phyloP scores from a whole-genome alignment of 2,888 invertebrate species.

The Caenorhabditis uteleia region DNA sequence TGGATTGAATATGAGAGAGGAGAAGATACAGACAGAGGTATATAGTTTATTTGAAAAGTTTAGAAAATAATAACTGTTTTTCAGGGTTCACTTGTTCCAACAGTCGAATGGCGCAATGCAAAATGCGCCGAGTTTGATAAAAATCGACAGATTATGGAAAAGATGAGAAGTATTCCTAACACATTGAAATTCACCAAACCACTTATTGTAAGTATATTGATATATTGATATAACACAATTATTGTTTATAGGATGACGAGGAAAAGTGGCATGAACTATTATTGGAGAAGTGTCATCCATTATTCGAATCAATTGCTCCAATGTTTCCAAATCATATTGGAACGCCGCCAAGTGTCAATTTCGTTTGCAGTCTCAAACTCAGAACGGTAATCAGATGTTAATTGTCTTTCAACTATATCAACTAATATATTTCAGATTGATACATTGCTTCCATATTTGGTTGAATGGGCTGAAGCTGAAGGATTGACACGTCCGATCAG shows the following conservation, averaged over 20 bases:
- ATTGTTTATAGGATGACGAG: slow-evolving; percentile 25
- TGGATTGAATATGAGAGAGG: slow-evolving; percentile 1
- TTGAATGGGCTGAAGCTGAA: slow-evolving; percentile 38
- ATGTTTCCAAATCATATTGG: slow-evolving; percentile 46
- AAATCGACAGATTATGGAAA: slow-evolving; percentile 7
- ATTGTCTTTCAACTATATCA: not conserved
- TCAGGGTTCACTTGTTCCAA: slow-evolving; percentile 7
- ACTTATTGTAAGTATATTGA: slow-evolving; percentile 2
- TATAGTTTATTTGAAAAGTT: not conserved
- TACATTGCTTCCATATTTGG: slow-evolving; percentile 32
- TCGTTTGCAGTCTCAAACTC: slow-evolving; percentile 10
- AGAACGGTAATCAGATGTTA: not conserved
- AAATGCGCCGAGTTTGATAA: slow-evolving; percentile 33
- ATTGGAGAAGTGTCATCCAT: slow-evolving; percentile 36
- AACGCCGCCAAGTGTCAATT: slow-evolving; percentile 41
- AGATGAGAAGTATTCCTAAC: not conserved
- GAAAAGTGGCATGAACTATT: slow-evolving; percentile 42
- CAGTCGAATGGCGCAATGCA: slow-evolving; percentile 28
- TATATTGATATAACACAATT: slow-evolving; percentile 2
- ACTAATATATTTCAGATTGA: slow-evolving; percentile 28
- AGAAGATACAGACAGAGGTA: not conserved
- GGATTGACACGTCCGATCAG: slow-evolving; percentile 43
- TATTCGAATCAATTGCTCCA: slow-evolving; percentile 8
- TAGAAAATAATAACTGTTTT: not conserved
- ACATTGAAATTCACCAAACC: slow-evolving; percentile 19